phyloP scores from a whole-genome alignment of 2,797 vertebrate species.

The Caiman crocodilus region DNA sequence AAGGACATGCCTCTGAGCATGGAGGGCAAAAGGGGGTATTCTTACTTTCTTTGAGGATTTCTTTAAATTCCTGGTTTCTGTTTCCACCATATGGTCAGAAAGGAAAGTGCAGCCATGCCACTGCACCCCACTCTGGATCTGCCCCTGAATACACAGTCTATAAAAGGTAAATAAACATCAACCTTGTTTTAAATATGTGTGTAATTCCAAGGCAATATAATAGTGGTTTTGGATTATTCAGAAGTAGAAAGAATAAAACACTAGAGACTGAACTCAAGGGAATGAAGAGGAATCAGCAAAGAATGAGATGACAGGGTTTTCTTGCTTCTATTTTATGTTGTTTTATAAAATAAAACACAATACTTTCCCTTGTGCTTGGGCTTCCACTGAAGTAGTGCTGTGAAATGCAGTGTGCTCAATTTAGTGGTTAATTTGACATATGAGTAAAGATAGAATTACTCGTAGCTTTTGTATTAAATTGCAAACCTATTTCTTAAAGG shows the following conservation, averaged over 20 bases:
- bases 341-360: background rate
- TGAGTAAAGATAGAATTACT: background rate
- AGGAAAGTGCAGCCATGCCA: no score
- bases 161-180: background rate
- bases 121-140: no score
- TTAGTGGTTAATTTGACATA: background rate
- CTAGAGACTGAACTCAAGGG: background rate
- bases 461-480: conserved; percentile 3
- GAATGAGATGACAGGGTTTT: background rate
- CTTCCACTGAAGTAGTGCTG: background rate
- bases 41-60: no score
- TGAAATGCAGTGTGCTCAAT: background rate
- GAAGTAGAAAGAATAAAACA: background rate
- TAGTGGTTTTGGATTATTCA: background rate
- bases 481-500: background rate
- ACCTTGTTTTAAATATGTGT: background rate
- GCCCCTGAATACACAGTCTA: background rate
- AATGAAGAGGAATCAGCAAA: background rate
- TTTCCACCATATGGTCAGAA: no score
- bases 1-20: no score
- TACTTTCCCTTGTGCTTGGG: background rate
- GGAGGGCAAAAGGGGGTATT: no score
- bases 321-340: background rate
- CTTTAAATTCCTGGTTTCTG: no score
- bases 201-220: background rate